Evolutionary conservation across 64 coral and sea anemone genomes (phyloP).

Genomic region (Montipora sp.): DNA sequence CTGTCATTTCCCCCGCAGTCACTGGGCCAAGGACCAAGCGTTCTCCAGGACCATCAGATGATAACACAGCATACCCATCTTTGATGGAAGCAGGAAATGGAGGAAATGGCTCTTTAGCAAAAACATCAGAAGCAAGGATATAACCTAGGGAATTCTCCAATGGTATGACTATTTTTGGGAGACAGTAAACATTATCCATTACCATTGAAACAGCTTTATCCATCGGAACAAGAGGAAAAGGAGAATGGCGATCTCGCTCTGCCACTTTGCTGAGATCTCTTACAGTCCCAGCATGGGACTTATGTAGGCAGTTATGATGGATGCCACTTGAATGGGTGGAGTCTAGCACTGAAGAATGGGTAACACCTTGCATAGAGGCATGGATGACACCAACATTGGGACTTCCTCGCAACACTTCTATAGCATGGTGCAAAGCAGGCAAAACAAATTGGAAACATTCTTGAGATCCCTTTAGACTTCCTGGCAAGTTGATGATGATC

Average conservation of each 20-base stretch:
- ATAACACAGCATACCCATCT: conserved; percentile 96
- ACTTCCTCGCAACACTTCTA: conserved; percentile 38
- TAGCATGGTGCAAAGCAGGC: conserved; percentile 89
- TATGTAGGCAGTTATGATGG: conserved; percentile 59
- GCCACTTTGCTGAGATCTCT: conserved; percentile 80
- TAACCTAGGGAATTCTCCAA: conserved; percentile 69
- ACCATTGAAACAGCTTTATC: conserved; percentile 76
- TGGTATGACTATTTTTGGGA: conserved; percentile 3
- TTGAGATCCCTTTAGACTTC: conserved; percentile 96
- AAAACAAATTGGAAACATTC: conserved; percentile 95
- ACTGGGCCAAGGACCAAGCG: conserved; percentile 85
- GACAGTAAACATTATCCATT: conserved; percentile 40
- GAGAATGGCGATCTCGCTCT: conserved; percentile 89
- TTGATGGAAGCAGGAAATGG: conserved; percentile 97
- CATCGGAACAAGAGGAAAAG: conserved; percentile 87
- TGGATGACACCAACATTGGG: conserved; percentile 50
- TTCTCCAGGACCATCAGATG: conserved; percentile 84
- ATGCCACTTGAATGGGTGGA: not conserved
- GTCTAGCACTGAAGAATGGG: conserved; percentile 20
- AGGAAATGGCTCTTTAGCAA: conserved; percentile 82
- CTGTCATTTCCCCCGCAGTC: conserved; percentile 84
- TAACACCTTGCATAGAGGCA: conserved; percentile 26
- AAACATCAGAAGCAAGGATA: conserved; percentile 80
- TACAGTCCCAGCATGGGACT: not conserved
- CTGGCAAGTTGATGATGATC: conserved; percentile 92